A percentile compares a stretch with the other conserved stretches of the same genome.
Conservation (phyloP, 2,113 vertebrate species). For the Pelecanus crispus region DNA sequence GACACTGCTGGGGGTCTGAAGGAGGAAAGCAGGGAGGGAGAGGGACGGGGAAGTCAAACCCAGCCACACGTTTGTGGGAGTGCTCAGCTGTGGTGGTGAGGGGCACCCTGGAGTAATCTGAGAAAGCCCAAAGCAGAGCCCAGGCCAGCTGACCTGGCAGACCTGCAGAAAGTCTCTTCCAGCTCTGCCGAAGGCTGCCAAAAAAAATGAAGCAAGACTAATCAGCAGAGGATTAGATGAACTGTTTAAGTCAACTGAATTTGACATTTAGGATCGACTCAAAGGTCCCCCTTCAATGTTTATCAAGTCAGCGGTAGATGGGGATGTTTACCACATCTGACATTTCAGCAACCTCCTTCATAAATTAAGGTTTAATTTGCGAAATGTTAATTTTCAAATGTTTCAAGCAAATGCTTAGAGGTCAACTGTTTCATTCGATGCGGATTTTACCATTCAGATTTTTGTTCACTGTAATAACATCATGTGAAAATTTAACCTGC, state of each 20-base stretch:
- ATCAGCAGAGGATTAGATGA: neutral
- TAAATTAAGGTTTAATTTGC: neutral
- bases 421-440: neutral
- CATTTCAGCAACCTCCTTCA: neutral
- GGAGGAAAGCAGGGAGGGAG: neutral
- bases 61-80: neutral
- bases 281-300: neutral
- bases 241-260: neutral
- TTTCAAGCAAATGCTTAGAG: neutral
- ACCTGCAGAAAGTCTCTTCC: neutral
- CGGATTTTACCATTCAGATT: neutral
- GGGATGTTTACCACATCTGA: neutral
- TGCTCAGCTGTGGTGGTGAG: neutral
- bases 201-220: neutral
- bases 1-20: neutral
- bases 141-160: neutral
- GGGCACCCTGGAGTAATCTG: neutral
- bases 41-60: neutral
- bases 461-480: neutral
- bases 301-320: neutral
- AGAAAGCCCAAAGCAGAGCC: neutral
- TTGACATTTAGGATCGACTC: neutral
- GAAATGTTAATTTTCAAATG: neutral
- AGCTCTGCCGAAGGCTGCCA: neutral
- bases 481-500: accelerated